A percentile compares a stretch with the other conserved stretches of the same genome.
These are phyloP conservation scores for Lagorchestes hirsutus DNA, from an alignment of 2,797 vertebrate genomes.

Conservation along the genomic window DNA sequence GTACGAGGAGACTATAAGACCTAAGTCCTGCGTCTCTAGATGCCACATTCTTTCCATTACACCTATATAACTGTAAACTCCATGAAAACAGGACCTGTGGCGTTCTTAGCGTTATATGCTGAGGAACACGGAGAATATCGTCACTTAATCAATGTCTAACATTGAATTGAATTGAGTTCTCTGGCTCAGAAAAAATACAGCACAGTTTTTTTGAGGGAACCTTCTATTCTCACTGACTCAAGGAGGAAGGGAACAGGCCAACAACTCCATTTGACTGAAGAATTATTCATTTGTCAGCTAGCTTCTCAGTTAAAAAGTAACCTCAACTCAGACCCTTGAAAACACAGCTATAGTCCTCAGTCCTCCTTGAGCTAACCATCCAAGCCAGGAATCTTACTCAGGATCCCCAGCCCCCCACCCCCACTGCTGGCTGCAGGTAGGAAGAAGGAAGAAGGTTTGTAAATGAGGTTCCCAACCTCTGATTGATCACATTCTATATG, in stretches of 20 bases:
- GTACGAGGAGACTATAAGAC: neutral
- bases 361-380: neutral
- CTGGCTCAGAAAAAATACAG: neutral
- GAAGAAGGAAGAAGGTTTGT: neutral
- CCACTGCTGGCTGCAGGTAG: neutral
- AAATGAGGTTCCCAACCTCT: constrained; percentile 62
- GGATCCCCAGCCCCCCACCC: neutral
- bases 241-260: neutral
- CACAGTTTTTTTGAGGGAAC: neutral
- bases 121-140: neutral
- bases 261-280: neutral
- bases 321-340: neutral
- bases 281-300: neutral
- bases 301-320: neutral
- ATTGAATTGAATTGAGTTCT: neutral
- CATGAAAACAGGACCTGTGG: neutral
- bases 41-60: neutral
- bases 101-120: neutral
- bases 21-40: neutral
- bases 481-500: constrained; percentile 71
- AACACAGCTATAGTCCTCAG: neutral
- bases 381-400: neutral
- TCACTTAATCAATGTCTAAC: neutral
- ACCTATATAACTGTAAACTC: neutral
- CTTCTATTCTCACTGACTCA: neutral